Conservation (phyloP, 2,888 invertebrate species). For the Tenodera sinensis region DNA sequence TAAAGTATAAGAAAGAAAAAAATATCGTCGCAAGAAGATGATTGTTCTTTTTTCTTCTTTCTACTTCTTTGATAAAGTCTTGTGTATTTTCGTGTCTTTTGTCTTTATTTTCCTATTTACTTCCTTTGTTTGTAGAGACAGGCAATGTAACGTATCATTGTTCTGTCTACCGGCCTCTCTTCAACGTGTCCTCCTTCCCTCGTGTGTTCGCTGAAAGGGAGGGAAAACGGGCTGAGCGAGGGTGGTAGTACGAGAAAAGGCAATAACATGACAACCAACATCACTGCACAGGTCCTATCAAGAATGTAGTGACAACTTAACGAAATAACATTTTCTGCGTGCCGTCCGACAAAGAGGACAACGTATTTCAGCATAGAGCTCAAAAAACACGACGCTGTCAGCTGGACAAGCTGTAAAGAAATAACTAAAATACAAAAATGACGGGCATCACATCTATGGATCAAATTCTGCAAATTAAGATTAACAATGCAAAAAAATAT, state of each 20-base stretch:
- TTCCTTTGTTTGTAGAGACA: slow-evolving; percentile 1
- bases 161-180: background rate
- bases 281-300: background rate
- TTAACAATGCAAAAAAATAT: too few species aligned
- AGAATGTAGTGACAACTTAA: background rate
- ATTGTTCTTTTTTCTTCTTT: background rate
- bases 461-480: too few species aligned
- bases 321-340: background rate
- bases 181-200: background rate
- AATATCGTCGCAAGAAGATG: background rate
- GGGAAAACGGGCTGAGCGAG: background rate
- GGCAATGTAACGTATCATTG: slow-evolving; percentile 9
- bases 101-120: slow-evolving; percentile 16
- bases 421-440: background rate
- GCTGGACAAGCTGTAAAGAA: background rate
- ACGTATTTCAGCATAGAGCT: background rate
- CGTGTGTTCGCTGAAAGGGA: background rate
- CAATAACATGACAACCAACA: background rate
- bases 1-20: background rate
- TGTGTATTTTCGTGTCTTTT: slow-evolving; percentile 7
- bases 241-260: background rate
- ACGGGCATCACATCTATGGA: background rate
- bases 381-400: background rate
- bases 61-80: background rate
- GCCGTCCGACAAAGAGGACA: background rate